Base-by-base conservation (phyloP, 2,113 vertebrate genomes). In the Bufo bufo region DNA sequence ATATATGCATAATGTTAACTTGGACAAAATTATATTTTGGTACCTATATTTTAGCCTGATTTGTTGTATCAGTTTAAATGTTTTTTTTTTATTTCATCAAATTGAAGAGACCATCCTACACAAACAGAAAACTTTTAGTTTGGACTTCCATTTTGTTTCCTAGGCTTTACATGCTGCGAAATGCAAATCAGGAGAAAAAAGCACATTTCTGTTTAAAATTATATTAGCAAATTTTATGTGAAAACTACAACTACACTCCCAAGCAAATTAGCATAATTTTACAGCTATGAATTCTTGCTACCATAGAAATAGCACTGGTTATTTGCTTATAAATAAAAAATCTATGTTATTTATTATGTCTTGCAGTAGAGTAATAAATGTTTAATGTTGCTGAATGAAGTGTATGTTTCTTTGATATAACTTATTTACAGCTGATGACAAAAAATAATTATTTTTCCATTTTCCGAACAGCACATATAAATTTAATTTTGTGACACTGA, bases 311-410 rank as follows among this genome's bases (percentile, higher is more conserved):
- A 20, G n/a, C 75, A 56, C 16, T 61, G 52, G 33, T 81, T 80
- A 87, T 81, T 87, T 87, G 77, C 77, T 59, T 87, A 43, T 87
- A 87, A 81, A 87, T 79, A 52, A 71, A 81, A 33, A 77, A 71
- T 17, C 77, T 45, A 81, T 81, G 50, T 81, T 87, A 54, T 58
- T 86, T 81, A 66, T 87, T 87, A 87, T 43, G 23, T 71, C 16
- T 58, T 87, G 33, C 50, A 71, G 63, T 72, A 81, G 72, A 81
- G 65, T 71, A 87, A 88, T 83, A 58, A 54, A 58, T 33, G 56
- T 77, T 83, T 82, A 88, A 82, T 83, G 80, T 17, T 65, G 11
- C 71, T 50, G n/a, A 89, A 78, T 89, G 33, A 78, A 78, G n/a
- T 69, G 49, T 78, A 56, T 83, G 49, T 84, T 84, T 89, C 59